phyloP scores from a whole-genome alignment of 2,888 invertebrate genomes.

The Diarsia rubi region DNA sequence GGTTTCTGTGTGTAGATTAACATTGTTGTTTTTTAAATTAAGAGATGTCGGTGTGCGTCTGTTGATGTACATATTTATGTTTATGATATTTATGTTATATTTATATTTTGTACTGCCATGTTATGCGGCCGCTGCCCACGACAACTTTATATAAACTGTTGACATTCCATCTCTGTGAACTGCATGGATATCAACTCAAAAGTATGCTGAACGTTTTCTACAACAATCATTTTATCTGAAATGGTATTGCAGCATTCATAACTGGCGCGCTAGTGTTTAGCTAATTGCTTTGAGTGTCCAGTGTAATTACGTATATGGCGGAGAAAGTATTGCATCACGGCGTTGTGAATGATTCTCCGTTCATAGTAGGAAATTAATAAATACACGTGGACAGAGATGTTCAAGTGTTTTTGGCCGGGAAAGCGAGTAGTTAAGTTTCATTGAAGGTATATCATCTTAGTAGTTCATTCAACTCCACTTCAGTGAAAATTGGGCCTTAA shows the following conservation, averaged over 20 bases:
- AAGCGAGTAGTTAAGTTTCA: neutral
- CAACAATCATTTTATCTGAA: neutral
- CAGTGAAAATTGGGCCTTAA: neutral
- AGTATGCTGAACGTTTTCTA: constrained; percentile 8
- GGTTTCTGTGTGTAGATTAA: constrained; percentile 79
- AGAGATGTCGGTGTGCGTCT: constrained; percentile 73
- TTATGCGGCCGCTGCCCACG: constrained; percentile 27
- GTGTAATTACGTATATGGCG: neutral
- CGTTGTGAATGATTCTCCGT: neutral
- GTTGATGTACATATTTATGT: constrained; percentile 75
- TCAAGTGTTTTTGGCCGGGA: neutral
- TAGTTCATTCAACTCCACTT: neutral
- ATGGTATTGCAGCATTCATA: constrained; percentile 2
- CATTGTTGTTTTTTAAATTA: constrained; percentile 78
- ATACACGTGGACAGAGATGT: neutral
- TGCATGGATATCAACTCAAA: neutral
- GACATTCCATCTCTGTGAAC: neutral
- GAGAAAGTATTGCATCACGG: neutral
- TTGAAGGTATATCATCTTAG: neutral
- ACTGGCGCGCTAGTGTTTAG: constrained; percentile 16
- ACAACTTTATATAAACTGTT: neutral
- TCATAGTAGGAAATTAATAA: neutral
- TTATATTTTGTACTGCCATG: constrained; percentile 69
- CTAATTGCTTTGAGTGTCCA: constrained; percentile 32
- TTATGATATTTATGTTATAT: constrained; percentile 73